Evolutionary conservation across 1,140 invertebrate species (phyloP).

Genomic region (Aphelinus certus): DNA sequence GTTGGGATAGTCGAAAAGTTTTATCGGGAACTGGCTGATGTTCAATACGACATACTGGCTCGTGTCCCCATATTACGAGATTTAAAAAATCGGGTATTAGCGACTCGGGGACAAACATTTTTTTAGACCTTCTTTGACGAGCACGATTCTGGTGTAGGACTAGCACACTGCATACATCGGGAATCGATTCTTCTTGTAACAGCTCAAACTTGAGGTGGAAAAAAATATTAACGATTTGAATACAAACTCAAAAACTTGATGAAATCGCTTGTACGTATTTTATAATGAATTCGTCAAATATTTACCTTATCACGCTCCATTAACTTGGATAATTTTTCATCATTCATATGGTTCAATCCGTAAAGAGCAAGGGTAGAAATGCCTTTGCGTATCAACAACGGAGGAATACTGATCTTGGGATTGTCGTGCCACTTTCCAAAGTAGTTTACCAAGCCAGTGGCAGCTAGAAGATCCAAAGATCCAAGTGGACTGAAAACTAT

Average conservation of each 20-base stretch:
- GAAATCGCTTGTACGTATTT: too few relatives aligned
- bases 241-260: background rate
- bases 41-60: slow-evolving; percentile 91
- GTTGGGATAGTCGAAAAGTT: slow-evolving; percentile 87
- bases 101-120: slow-evolving; percentile 87
- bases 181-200: slow-evolving; percentile 60
- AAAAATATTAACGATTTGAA: background rate
- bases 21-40: slow-evolving; percentile 73
- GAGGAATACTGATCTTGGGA: slow-evolving; percentile 80
- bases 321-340: slow-evolving; percentile 87
- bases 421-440: slow-evolving; percentile 88
- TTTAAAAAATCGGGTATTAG: slow-evolving; percentile 88
- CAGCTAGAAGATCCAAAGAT: slow-evolving; percentile 86
- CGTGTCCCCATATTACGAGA: slow-evolving; percentile 97
- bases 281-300: too few relatives aligned
- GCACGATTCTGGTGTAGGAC: slow-evolving; percentile 96
- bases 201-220: slow-evolving; percentile 41
- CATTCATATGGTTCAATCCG: slow-evolving; percentile 93
- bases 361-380: slow-evolving; percentile 87
- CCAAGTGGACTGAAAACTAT: slow-evolving; percentile 70
- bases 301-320: slow-evolving; percentile 78
- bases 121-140: slow-evolving; percentile 67
- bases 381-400: slow-evolving; percentile 90
- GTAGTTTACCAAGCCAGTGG: slow-evolving; percentile 88
- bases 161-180: slow-evolving; percentile 90